Percentiles rank a stretch among this genome's conserved stretches.
Evolutionary conservation across 2,888 invertebrate species (phyloP).

Genomic region (Sesia apiformis): DNA sequence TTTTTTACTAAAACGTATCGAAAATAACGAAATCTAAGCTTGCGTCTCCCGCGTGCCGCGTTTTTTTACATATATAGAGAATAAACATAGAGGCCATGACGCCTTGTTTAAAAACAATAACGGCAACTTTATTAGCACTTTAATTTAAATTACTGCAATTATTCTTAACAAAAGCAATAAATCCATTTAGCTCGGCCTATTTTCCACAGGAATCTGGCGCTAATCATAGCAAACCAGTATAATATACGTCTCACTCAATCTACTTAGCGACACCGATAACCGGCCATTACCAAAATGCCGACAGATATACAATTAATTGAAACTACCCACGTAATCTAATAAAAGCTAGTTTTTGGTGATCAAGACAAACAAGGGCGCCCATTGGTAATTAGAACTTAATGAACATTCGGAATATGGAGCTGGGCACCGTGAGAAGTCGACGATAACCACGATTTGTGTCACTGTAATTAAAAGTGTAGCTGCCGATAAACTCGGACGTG

Average conservation of each 20-base stretch:
- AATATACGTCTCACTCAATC: conserved; percentile 61
- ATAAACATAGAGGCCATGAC: too few relatives aligned
- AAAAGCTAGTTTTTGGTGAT: conserved; percentile 69
- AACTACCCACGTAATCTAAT: conserved; percentile 73
- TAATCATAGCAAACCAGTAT: conserved; percentile 40
- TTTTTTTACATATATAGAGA: too few relatives aligned
- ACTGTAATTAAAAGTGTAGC: conserved; percentile 72
- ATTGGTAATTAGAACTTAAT: conserved; percentile 73
- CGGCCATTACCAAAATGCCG: conserved; percentile 63
- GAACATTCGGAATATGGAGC: conserved; percentile 69
- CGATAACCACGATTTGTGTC: conserved; percentile 73
- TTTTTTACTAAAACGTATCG: too few relatives aligned
- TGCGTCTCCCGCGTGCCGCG: too few relatives aligned
- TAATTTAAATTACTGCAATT: neutral
- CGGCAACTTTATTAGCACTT: neutral
- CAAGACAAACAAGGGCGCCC: conserved; percentile 72
- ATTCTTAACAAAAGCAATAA: neutral
- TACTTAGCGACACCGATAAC: conserved; percentile 66
- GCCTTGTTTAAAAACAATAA: too few relatives aligned
- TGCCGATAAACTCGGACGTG: conserved; percentile 64
- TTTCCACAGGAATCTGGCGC: conserved; percentile 35
- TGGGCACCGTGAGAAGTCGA: conserved; percentile 69
- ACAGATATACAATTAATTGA: conserved; percentile 71
- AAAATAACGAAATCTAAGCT: too few relatives aligned
- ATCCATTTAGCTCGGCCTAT: conserved; percentile 10